Evolutionary conservation across 2,888 invertebrate genomes (phyloP), one percentile per base, ranked within the genome.

Genomic region (Tachina lurida): DNA sequence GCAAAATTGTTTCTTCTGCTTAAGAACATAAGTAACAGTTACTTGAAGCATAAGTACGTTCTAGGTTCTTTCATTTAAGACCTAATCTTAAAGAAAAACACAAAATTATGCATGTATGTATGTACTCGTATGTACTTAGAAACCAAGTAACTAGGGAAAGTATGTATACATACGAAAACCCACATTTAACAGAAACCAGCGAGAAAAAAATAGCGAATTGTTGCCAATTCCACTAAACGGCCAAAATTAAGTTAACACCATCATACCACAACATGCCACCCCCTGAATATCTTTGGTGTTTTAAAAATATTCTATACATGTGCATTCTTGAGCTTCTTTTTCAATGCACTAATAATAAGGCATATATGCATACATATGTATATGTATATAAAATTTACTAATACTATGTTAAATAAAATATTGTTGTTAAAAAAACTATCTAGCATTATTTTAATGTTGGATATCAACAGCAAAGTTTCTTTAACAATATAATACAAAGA

Each of bases 21-120:
- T 73, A 75, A 84, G 75, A 75, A 71, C 45, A 62, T 73, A 68
- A 73, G 58, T n/a, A 68, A 74, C 10, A 62, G 43, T 62, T 63
- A 63, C 56, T 68, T 63, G 52, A n/a, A 39, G 15, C 9, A 31
- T 54, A 43, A n/a, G n/a, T n/a, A n/a, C n/a, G 45, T n/a, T 39
- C 39, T 54, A 75, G 62, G 63, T 85, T 74, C 77, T 78, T 78
- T 5, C 68, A 63, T 63, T 49, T 68, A 47, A 58, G 74, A 77
- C 39, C 62, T 81, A 84, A 81, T 84, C 76, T 81, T 84, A 52
- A 84, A 84, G 68, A 77, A 81, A 68, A 68, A 39, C 12, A 77
- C 56, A 56, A 62, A 31, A 31, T 7, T 31, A 31, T 31, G 41
- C 4, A 60, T 41, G 10, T 41, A 39, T 10, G 1, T 52, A 7